Conservation (phyloP, 2,888 invertebrate species). For the Deilephila elpenor region DNA sequence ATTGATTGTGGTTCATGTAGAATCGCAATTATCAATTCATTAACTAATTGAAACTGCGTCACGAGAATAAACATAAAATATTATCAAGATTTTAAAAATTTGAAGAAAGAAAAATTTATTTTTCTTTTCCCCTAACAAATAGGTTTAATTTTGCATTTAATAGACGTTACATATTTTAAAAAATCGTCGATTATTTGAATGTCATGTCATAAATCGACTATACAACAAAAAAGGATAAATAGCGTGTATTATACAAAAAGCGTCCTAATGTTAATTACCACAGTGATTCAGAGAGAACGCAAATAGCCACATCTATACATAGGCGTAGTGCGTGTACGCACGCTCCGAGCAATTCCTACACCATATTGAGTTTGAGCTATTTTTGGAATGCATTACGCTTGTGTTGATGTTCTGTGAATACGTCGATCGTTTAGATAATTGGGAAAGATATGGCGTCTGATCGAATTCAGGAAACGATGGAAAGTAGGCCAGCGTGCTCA, state of each 20-base stretch:
- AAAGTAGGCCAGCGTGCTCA: not conserved
- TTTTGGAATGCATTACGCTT: conserved; percentile 31
- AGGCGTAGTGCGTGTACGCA: conserved; percentile 49
- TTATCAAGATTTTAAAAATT: too few relatives aligned
- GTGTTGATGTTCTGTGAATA: conserved; percentile 4
- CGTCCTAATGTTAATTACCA: conserved; percentile 43
- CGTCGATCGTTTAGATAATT: not conserved
- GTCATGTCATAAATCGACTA: not conserved
- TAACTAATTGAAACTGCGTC: too few relatives aligned
- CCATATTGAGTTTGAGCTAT: conserved; percentile 45
- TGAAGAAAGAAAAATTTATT: too few relatives aligned
- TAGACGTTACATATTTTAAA: not conserved
- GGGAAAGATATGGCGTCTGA: not conserved
- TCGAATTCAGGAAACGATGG: not conserved
- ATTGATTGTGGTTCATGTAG: too few relatives aligned
- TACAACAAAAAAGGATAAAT: not conserved
- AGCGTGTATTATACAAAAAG: conserved; percentile 6
- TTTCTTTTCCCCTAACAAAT: not conserved
- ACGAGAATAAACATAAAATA: too few relatives aligned
- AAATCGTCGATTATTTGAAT: not conserved
- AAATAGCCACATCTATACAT: conserved; percentile 47
- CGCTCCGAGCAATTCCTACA: conserved; percentile 39
- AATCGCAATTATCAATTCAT: too few relatives aligned
- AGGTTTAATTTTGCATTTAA: not conserved
- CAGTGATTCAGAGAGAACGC: conserved; percentile 46